Evolutionary conservation across 1,140 invertebrate genomes (phyloP), one percentile per base, ranked within the genome.

Genomic region (Heliconius melpomene): DNA sequence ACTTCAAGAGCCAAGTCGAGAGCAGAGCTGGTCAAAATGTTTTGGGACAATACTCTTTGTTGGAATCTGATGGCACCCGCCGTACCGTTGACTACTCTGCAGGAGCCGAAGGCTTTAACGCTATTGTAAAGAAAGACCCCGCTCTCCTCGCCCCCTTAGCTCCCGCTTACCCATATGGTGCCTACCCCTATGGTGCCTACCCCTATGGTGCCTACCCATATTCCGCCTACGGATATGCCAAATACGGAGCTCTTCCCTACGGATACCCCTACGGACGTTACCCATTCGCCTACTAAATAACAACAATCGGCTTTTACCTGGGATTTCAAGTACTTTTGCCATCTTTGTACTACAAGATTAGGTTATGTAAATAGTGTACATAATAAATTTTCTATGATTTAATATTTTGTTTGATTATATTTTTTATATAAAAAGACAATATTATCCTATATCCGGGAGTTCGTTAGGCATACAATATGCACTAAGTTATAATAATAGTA

Each of bases 11-110:
- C 78, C 93, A 95, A 82, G 84, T 91, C 38, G 94, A 95, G 87
- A 91, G 82, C 78, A 89, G 95, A 26, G 90, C 94, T 77, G 95
- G 95, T 3, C 94, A 96, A 84, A 82, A 95, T 50, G 95, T 96
- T 16, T 88, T 91, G 70, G 96, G 96, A 70, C 88, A 90, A 74
- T 93, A 94, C 83, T 88, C 90, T 3, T 85, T 93, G 1, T 83
- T 93, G 76, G 94, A 94, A 66, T 85, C 94, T n/a, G 94, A 94
- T 80, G 93, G 94, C 66, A 89, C 91, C 57, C 87, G 86, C 77
- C 88, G 93, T 46, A 95, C 91, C 5, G 94, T 95, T 0, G 91
- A 95, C 82, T 95, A 95, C 72, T 87, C 93, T 29, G 92, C 93
- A 50, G 94, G 93, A 81, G 87, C 88, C 32, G 89, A 86, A 54